Evolutionary conservation across 1,140 invertebrate species (phyloP).

Genomic region (Hormaphis cornu): DNA sequence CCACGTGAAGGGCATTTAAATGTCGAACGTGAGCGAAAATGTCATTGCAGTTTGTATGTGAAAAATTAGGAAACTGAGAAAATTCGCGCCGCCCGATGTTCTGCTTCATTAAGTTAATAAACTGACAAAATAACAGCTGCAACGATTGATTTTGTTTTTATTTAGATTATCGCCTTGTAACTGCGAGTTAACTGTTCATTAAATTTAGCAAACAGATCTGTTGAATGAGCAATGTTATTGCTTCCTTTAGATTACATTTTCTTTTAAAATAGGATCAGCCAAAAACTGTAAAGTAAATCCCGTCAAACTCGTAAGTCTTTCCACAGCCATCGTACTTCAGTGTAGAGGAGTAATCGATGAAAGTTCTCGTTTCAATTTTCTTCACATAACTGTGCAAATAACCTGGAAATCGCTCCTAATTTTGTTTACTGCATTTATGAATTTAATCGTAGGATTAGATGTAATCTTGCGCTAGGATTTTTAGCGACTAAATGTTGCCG

Average conservation of each 20-base stretch:
- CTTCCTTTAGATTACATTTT: too few species aligned
- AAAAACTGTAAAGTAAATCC: not conserved
- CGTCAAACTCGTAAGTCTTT: too few species aligned
- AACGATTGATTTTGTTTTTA: not conserved
- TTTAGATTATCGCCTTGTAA: not conserved
- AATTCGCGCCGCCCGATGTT: not conserved
- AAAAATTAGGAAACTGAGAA: not conserved
- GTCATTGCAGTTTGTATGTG: not conserved
- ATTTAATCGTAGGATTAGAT: constrained; percentile 24
- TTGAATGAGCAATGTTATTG: too few species aligned
- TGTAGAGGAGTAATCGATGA: constrained; percentile 40
- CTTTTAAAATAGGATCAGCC: not conserved
- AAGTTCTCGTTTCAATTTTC: constrained; percentile 40
- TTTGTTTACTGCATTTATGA: too few species aligned
- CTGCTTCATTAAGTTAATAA: not conserved
- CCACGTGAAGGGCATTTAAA: not conserved
- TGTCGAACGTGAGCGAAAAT: not conserved
- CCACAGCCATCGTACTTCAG: constrained; percentile 42
- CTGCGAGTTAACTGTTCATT: not conserved
- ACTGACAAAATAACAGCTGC: not conserved
- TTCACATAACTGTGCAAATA: constrained; percentile 36
- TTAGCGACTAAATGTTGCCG: not conserved
- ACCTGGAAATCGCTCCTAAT: too few species aligned
- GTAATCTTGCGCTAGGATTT: constrained; percentile 1
- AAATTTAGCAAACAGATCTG: too few species aligned